Base-by-base conservation (phyloP, 2,888 invertebrate genomes). In the Julus scandinavius region DNA sequence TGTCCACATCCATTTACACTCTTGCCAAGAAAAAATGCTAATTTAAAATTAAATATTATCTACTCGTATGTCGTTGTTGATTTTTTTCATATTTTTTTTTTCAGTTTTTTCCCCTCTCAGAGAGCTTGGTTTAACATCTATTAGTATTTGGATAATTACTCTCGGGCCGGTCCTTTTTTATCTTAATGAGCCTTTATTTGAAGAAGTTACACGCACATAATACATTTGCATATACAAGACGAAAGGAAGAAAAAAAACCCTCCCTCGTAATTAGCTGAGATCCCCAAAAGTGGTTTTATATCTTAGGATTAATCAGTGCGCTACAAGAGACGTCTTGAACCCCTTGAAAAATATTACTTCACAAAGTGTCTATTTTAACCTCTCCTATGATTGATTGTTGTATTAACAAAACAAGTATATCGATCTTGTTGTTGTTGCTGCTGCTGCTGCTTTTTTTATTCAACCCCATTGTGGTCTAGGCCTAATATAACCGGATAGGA, bases 261-360 rank as follows among this genome's bases (percentile, higher is more conserved):
- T 6, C 20, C 63, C 20, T 20, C 20, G 63, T 63, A 63, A 63
- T 63, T 63, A 63, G 63, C 20, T n/a, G 20, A 63, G 63, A 63
- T 63, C 63, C 63, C 63, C n/a, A 63, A 63, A 63, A 63, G 63
- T 63, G 63, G 63, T 63, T 63, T 63, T 63, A 63, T 63, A 63
- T 63, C 63, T 63, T 63, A 63, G 63, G 63, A 63, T 63, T 63
- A 63, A 63, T 63, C 63, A 63, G 63, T 63, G 63, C 63, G 63
- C 63, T 63, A 63, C 63, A 63, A 63, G 63, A 63, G 63, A 63
- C 63, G 63, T 63, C 63, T 63, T n/a, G 63, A 63, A 63, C 63
- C 63, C 63, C 63, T 63, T 63, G 63, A 63, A 63, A 63, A 63
- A 63, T 63, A 63, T 63, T 63, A 63, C 63, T 20, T 63, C 63